phyloP scores from a whole-genome alignment of 2,797 vertebrate species.

The Tokudaia tokunoshimensis region DNA sequence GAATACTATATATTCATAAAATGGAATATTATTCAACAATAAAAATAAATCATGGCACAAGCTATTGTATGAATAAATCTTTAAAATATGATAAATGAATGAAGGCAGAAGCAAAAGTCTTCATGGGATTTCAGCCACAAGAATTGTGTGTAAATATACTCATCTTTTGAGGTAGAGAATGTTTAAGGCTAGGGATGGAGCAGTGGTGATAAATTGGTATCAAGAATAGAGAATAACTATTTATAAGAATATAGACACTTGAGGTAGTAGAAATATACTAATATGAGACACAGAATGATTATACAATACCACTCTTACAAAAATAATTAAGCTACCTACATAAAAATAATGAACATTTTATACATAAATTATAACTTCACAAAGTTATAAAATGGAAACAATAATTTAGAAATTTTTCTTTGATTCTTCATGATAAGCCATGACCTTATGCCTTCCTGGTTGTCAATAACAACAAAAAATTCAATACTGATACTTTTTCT shows the following conservation, averaged over 20 bases:
- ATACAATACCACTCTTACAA: background rate
- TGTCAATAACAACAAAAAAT: background rate
- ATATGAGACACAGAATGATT: background rate
- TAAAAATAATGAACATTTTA: slow-evolving; percentile 38
- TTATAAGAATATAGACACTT: background rate
- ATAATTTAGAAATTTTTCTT: background rate
- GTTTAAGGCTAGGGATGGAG: background rate
- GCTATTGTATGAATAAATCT: background rate
- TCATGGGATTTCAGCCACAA: background rate
- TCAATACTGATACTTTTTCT: background rate
- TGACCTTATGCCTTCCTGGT: background rate
- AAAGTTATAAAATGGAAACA: background rate
- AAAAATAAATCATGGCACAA: background rate
- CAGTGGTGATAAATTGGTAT: background rate
- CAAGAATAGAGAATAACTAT: background rate
- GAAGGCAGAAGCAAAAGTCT: slow-evolving; percentile 2
- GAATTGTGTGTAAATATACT: background rate
- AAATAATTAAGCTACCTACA: background rate
- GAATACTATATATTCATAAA: background rate
- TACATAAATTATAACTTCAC: background rate
- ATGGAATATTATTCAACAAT: slow-evolving; percentile 33
- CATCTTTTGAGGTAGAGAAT: background rate
- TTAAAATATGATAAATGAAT: slow-evolving; percentile 28
- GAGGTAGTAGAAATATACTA: background rate
- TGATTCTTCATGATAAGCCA: background rate